Base-by-base conservation (phyloP, 2,797 vertebrate species). In the Coendou prehensilis region DNA sequence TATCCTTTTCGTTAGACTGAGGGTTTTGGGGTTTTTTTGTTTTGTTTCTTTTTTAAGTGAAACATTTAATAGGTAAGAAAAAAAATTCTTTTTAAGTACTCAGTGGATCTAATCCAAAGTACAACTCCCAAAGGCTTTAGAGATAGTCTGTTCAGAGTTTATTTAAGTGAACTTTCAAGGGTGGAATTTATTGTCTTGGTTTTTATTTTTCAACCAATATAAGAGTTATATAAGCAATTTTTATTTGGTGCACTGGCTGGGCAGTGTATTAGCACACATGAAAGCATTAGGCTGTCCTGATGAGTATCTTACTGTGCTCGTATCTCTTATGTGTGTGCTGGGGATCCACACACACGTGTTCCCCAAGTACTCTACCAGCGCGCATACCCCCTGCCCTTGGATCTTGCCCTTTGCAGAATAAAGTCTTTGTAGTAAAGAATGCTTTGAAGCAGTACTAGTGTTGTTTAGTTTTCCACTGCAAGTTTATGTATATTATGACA, bases 111-210 rank as follows among this genome's bases (percentile, higher is more conserved):
- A 67, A 76, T 82, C 84, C 57, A 78, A 93, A 91, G 71, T 93
- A 89, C 47, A 92, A 4, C 57, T 93, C 86, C 45, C 76, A 90
- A 96, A 84, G 80, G 33, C 26, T 87, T 4, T 91, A 17, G 91
- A 79, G 15, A 50, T 81, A 67, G n/a, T 50, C 30, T 94, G 30
- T 89, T 75, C 47, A 92, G 71, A 47, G 63, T 69, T 93, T 71
- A 90, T 78, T 69, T 90, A 92, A 83, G 57, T 94, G 50, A 63
- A 95, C 82, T 96, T 96, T 94, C 95, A 97, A 88, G 91, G 84
- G 85, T 96, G 82, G 88, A 96, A 78, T 96, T 95, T 93, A 93
- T 97, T 96, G 76, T 91, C 63, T 90, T 93, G 73, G 71, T 89
- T 94, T 96, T 92, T 87, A 52, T 63, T 67, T 84, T 96, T 92